Evolutionary conservation across 2,888 invertebrate genomes (phyloP).

Genomic region (Caenorhabditis doughertyi): DNA sequence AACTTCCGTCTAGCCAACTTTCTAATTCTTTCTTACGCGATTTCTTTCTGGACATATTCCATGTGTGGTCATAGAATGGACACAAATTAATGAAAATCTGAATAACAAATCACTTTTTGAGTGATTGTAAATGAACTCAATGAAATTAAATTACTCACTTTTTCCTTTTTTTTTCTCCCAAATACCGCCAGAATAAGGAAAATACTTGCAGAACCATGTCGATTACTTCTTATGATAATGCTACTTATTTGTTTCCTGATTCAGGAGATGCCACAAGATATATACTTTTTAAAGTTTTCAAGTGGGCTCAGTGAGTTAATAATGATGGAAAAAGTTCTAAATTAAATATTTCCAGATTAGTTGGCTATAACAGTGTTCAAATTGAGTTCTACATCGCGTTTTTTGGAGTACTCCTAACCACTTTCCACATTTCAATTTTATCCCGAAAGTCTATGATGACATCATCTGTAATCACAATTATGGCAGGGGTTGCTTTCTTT

Average conservation of each 20-base stretch:
- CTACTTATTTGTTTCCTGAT: conserved; percentile 31
- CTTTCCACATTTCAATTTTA: conserved; percentile 10
- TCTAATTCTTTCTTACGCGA: background rate
- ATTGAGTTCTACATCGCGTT: conserved; percentile 29
- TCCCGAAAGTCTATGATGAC: conserved; percentile 19
- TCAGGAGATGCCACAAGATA: conserved; percentile 12
- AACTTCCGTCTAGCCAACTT: too few species aligned
- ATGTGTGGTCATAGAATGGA: background rate
- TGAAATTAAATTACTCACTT: background rate
- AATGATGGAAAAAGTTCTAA: background rate
- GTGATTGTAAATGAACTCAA: background rate
- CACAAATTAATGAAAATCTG: background rate
- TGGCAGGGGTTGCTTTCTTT: conserved; percentile 1
- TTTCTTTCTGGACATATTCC: background rate
- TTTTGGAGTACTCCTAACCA: conserved; percentile 23
- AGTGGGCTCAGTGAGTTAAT: conserved; percentile 6
- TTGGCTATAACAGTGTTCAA: conserved; percentile 13
- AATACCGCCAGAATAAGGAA: background rate
- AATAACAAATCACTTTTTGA: background rate
- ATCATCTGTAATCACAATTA: conserved; percentile 24
- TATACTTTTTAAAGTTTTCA: background rate
- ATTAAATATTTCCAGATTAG: conserved; percentile 11
- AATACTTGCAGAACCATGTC: conserved; percentile 9
- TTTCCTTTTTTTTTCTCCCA: background rate
- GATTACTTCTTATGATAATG: conserved; percentile 14